These are phyloP conservation scores for Gisinianus flammeolus DNA, from an alignment of 2,888 invertebrate genomes.

Conservation along the genomic window DNA sequence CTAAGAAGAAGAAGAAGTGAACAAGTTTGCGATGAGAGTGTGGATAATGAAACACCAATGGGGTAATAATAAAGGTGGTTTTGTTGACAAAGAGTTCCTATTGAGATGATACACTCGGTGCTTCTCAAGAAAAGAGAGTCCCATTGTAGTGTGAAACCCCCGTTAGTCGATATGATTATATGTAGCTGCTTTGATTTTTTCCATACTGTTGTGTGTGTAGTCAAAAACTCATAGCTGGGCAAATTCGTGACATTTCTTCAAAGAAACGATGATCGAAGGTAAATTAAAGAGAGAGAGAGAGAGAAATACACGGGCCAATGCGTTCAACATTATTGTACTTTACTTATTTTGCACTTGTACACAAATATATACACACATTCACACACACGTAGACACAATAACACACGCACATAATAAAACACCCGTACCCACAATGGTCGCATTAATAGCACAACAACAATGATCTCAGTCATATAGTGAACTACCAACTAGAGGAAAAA, in stretches of 20 bases:
- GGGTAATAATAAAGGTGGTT: conserved; percentile 29
- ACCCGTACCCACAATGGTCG: conserved; percentile 15
- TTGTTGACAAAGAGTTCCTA: conserved; percentile 30
- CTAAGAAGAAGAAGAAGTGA: conserved; percentile 1
- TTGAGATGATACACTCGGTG: conserved; percentile 36
- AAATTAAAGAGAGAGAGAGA: conserved; percentile 34
- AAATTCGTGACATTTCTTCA: conserved; percentile 46
- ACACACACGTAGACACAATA: not conserved
- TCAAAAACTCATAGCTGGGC: conserved; percentile 39
- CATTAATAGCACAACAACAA: conserved; percentile 15
- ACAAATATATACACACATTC: not conserved
- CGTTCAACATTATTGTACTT: conserved; percentile 8
- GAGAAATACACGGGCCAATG: conserved; percentile 37
- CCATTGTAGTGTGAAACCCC: conserved; percentile 31
- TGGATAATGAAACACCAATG: conserved; percentile 28
- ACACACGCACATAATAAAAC: conserved; percentile 11
- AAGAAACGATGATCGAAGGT: conserved; percentile 39
- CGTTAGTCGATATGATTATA: conserved; percentile 34
- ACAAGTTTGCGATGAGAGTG: conserved; percentile 31
- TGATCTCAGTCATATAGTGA: not conserved
- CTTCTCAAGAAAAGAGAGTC: conserved; percentile 25
- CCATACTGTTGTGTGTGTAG: conserved; percentile 15
- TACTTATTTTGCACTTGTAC: not conserved
- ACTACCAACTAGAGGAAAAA: no score
- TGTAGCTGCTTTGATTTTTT: conserved; percentile 22